Evolutionary conservation across 2,888 invertebrate genomes (phyloP).

Genomic region (Dasysyrphus tricinctus): DNA sequence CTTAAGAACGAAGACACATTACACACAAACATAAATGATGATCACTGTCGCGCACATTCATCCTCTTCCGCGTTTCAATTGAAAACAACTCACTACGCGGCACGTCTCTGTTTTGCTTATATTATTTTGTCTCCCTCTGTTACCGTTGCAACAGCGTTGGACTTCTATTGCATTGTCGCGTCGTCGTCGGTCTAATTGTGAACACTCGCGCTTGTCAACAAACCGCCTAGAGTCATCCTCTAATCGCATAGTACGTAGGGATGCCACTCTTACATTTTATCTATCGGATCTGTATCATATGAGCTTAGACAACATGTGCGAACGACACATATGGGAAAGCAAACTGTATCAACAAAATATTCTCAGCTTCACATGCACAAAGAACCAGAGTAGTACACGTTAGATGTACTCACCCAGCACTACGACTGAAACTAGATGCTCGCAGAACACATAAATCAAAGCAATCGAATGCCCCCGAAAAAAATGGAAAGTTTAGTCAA

Average conservation of each 20-base stretch:
- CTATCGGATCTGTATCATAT: background rate
- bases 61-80: slow-evolving; percentile 72
- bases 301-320: too few relatives aligned
- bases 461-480: too few relatives aligned
- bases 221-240: slow-evolving; percentile 41
- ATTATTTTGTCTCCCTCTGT: slow-evolving; percentile 8
- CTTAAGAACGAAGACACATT: slow-evolving; percentile 31
- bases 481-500: too few relatives aligned
- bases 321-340: too few relatives aligned
- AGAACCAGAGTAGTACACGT: too few relatives aligned
- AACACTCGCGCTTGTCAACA: slow-evolving; percentile 62
- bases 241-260: background rate
- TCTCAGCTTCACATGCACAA: too few relatives aligned
- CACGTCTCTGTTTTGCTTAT: slow-evolving; percentile 34
- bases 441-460: too few relatives aligned
- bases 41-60: slow-evolving; percentile 64
- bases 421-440: too few relatives aligned
- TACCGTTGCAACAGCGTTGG: background rate
- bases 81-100: slow-evolving; percentile 52
- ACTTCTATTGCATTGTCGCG: slow-evolving; percentile 44
- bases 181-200: slow-evolving; percentile 60
- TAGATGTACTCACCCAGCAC: too few relatives aligned
- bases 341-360: too few relatives aligned
- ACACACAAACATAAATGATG: slow-evolving; percentile 55
- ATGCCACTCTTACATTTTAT: background rate